Base-by-base conservation (phyloP, 2,113 vertebrate genomes). In the Ursus arctos region DNA sequence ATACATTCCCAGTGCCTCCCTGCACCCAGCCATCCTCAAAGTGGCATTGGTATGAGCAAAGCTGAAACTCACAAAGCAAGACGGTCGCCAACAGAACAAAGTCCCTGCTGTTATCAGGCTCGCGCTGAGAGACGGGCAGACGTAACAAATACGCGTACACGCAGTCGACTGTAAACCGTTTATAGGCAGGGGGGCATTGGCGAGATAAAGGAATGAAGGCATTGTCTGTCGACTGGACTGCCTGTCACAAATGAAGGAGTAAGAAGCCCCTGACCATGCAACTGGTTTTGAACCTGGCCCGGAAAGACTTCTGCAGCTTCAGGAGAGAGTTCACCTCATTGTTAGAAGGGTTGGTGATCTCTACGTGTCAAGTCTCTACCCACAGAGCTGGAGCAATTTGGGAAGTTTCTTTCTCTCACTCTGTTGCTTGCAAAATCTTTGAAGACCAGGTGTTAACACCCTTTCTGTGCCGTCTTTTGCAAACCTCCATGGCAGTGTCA, bases 211-310 rank as follows among this genome's bases (percentile, higher is more conserved):
- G 49, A 21, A 21, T 8, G 24, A 10, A 63, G 13, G 33, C 7
- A 0, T 22, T n/a, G 65, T 69, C 7, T 19, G 33, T n/a, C 7
- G 11, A 0, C 31, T 21, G 36, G 28, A 28, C 4, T 1, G 7
- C 24, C 7, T 7, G 11, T 28, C 43, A 12, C 53, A 6, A 11
- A 19, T 8, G 31, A 22, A 21, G 49, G 57, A 31, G 2, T 1
- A 24, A 0, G 1, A 7, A 4, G 0, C 40, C 2, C 10, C 14
- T 19, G 69, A 31, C 10, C 36, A 0, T 6, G 4, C 14, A 43
- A 31, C 28, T 19, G 3, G 5, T 9, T 85, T 28, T 21, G 31
- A 15, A 16, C 8, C 51, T 9, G 61, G 9, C 63, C 33, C 1
- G 0, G 9, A 1, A 7, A 51, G 33, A 26, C 1, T 2, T 14